phyloP scores from a whole-genome alignment of 2,888 invertebrate species.

The Oithona nana region DNA sequence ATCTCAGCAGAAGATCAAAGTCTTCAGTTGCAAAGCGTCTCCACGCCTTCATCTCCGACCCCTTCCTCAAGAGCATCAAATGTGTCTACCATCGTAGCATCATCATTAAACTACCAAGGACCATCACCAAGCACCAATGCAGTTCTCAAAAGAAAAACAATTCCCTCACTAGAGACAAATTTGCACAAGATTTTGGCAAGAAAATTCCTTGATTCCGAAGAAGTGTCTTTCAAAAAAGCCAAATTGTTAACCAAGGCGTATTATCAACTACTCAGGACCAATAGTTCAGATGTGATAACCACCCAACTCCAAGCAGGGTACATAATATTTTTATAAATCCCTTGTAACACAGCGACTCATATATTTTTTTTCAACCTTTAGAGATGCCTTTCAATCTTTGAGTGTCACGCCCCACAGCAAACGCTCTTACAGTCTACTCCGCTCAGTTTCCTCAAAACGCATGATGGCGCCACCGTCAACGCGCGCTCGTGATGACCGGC shows the following conservation, averaged over 20 bases:
- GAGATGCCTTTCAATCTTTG: neutral
- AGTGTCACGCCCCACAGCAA: neutral
- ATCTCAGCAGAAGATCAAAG: neutral
- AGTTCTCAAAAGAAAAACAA: neutral
- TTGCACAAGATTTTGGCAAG: conserved; percentile 12
- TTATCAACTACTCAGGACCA: conserved; percentile 3
- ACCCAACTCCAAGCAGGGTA: neutral
- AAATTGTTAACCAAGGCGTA: conserved; percentile 14
- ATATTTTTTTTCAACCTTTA: neutral
- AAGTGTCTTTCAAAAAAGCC: conserved; percentile 10
- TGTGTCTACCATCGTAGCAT: neutral
- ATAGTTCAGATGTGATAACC: neutral
- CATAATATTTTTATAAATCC: no score
- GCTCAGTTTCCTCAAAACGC: no score
- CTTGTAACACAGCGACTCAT: no score
- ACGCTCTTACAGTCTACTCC: no score
- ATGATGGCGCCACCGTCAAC: no score
- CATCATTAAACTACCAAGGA: neutral
- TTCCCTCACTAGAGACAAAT: conserved; percentile 4
- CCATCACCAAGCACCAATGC: neutral
- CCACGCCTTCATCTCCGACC: neutral
- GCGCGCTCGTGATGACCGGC: neutral
- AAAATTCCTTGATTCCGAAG: conserved; percentile 10
- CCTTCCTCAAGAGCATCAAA: neutral
- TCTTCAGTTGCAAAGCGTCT: neutral